These are phyloP conservation scores for Ormyrus nitidulus DNA, from an alignment of 2,888 invertebrate species.

Conservation along the genomic window DNA sequence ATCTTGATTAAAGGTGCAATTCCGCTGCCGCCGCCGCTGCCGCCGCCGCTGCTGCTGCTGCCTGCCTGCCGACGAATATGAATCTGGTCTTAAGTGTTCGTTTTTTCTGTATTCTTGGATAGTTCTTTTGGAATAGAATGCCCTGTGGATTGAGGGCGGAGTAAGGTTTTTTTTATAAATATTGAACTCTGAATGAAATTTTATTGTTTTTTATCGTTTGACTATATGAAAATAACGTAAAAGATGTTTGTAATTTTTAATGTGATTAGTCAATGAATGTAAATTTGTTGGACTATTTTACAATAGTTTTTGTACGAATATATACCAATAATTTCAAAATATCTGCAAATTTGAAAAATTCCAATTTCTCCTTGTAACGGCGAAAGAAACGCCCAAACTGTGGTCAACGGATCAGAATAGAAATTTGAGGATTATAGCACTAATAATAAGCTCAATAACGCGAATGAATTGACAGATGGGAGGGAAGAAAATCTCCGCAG, in stretches of 20 bases:
- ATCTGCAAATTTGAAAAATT: too few species aligned
- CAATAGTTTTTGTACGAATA: too few species aligned
- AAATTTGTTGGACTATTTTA: too few species aligned
- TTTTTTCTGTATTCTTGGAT: neutral
- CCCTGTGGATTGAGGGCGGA: too few species aligned
- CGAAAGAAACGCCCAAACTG: neutral
- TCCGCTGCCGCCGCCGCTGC: conserved; percentile 66
- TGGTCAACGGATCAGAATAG: conserved; percentile 15
- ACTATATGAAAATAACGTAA: too few species aligned
- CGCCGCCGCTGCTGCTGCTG: conserved; percentile 65
- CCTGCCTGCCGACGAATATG: conserved; percentile 70
- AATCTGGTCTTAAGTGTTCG: conserved; percentile 54
- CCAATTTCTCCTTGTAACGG: too few species aligned
- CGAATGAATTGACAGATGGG: conserved; percentile 49
- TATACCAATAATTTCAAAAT: too few species aligned
- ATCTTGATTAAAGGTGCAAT: conserved; percentile 76
- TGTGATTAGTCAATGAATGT: too few species aligned
- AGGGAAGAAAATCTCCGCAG: conserved; percentile 36
- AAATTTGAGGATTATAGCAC: conserved; percentile 33
- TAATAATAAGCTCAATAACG: conserved; percentile 40
- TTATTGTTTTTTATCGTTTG: too few species aligned
- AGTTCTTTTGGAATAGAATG: neutral
- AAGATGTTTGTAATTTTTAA: too few species aligned
- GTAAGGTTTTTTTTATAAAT: too few species aligned
- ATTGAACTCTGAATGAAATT: too few species aligned